Evolutionary conservation across 35 echinoderm and acorn worm genomes (phyloP), one percentile per base, ranked within the genome.

Genomic region (Apostichopus parvimensis): DNA sequence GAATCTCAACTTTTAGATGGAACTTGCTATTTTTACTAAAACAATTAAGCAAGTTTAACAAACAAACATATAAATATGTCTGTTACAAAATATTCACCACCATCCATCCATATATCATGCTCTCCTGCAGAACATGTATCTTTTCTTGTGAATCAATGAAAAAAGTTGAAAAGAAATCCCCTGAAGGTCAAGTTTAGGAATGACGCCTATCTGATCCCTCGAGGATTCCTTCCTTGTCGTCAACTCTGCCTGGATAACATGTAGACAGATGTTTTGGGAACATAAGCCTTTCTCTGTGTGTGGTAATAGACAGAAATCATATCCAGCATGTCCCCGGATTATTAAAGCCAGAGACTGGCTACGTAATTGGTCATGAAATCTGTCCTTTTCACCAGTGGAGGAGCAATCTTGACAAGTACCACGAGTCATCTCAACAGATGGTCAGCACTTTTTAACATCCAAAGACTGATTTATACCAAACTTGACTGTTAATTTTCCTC

Each of bases 221-320:
- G 81, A 84, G 53, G 56, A n/a, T 21, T 22, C 18, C 8, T n/a
- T 20, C 8, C n/a, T 58, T 57, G 25, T 84, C 58, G 57, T 84
- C 81, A 84, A 15, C 54, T 22, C 56, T 84, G 81, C 20, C 54
- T 58, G 55, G 54, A 54, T 58, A 84, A 84, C 81, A n/a, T 59
- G 55, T 9, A 14, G 81, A 84, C 81, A 84, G 81, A 84, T 84
- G 81, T 84, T 84, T 84, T 3, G 81, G 81, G 81, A 58, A 75
- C 28, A 17, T 84, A 53, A 84, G 53, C 25, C 79, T 84, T 55
- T 18, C 81, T 84, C 54, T 57, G 81, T 84, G 81, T 84, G 81
- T 58, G 81, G 81, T 55, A 84, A 59, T 23, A 60, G 81, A 84
- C 81, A 57, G 71, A 84, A 84, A 84, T 84, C 56, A 60, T 8